These are phyloP conservation scores for Ophonus ardosiacus DNA, from an alignment of 2,888 invertebrate species.

Conservation along the genomic window DNA sequence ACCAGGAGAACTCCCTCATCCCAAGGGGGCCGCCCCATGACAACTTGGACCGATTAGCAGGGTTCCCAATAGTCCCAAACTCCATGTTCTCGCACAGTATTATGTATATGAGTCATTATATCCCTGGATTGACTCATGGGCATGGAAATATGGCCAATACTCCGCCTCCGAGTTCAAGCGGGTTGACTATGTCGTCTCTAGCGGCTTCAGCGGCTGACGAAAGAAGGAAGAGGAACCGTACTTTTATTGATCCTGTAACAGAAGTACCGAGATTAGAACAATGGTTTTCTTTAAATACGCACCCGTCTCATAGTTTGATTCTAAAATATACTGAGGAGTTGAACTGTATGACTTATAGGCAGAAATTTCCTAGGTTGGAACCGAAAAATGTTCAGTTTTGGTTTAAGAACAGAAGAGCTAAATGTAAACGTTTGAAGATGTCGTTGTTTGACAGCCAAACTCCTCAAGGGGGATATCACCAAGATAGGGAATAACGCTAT, in stretches of 20 bases:
- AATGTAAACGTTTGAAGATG: constrained; percentile 97
- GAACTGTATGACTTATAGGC: constrained; percentile 97
- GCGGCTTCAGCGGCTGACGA: constrained; percentile 87
- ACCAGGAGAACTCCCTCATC: constrained; percentile 56
- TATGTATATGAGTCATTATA: constrained; percentile 95
- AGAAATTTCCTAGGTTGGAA: constrained; percentile 98
- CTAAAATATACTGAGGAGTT: constrained; percentile 98
- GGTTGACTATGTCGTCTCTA: constrained; percentile 78
- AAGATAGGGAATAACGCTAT: constrained; percentile 77
- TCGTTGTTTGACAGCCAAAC: constrained; percentile 87
- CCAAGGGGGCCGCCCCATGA: constrained; percentile 69
- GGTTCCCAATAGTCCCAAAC: constrained; percentile 89
- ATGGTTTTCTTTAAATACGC: constrained; percentile 98
- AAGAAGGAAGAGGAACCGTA: constrained; percentile 95
- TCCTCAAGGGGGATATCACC: constrained; percentile 81
- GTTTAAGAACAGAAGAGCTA: constrained; percentile 99
- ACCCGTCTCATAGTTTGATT: constrained; percentile 98
- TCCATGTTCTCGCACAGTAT: constrained; percentile 93
- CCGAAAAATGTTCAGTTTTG: constrained; percentile 99
- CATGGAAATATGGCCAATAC: constrained; percentile 75
- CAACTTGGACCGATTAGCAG: constrained; percentile 75
- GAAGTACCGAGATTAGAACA: constrained; percentile 96
- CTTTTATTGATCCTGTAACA: constrained; percentile 99
- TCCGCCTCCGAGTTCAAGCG: constrained; percentile 79
- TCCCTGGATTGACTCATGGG: constrained; percentile 79